A percentile compares a stretch with the other conserved stretches of the same genome.
Conservation (phyloP, 2,113 vertebrate species). For the Rhynchomys soricoides region DNA sequence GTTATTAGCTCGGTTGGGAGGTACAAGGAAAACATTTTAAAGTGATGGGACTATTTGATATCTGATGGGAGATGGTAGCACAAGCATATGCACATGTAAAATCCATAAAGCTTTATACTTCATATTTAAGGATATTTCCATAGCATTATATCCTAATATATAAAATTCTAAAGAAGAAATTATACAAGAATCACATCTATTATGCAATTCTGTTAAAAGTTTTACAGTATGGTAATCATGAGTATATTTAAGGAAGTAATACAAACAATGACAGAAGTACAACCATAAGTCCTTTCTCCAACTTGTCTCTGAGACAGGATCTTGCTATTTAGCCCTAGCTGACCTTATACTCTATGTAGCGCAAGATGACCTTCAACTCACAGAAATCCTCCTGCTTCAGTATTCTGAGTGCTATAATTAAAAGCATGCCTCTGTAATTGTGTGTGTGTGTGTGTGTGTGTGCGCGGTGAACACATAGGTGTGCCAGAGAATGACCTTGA, state of each 20-base stretch:
- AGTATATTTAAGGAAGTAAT: not conserved
- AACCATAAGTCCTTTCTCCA: not conserved
- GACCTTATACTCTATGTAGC: not conserved
- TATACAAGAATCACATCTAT: not conserved
- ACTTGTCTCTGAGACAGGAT: not conserved
- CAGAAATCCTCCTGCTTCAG: not conserved
- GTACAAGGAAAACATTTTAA: not conserved
- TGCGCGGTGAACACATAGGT: too few relatives aligned
- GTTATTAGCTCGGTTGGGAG: not conserved
- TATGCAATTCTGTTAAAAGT: conserved; percentile 33
- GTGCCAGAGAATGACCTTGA: not conserved
- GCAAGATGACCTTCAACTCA: not conserved
- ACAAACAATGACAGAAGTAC: not conserved
- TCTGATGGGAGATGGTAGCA: conserved; percentile 37
- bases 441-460: not conserved
- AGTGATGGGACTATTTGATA: not conserved
- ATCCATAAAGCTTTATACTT: not conserved
- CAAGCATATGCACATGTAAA: not conserved
- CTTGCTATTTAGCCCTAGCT: not conserved
- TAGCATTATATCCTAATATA: conserved; percentile 1
- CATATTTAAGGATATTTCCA: not conserved
- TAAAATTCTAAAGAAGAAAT: conserved; percentile 46
- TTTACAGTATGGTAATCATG: not conserved
- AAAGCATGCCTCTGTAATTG: not conserved
- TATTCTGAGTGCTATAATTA: not conserved